Percentiles rank a stretch among this genome's conserved stretches.
Evolutionary conservation across 2,888 invertebrate genomes (phyloP).

Genomic region (Hydrotaea cyrtoneurina): DNA sequence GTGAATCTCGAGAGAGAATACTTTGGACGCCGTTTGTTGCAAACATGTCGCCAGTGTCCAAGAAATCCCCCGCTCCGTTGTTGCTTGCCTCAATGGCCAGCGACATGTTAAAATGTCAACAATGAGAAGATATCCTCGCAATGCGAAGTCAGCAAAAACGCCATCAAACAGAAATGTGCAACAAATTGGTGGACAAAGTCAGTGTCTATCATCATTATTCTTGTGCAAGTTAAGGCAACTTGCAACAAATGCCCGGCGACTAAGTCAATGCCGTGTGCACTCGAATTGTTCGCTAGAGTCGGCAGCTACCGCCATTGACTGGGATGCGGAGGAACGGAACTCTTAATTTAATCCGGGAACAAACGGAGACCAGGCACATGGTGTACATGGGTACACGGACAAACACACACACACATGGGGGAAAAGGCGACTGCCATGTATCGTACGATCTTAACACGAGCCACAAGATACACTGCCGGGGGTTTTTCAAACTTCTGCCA

Average conservation of each 20-base stretch:
- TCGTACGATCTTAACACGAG: constrained; percentile 69
- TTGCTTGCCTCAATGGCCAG: background rate
- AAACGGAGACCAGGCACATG: background rate
- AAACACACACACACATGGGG: background rate
- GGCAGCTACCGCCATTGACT: constrained; percentile 17
- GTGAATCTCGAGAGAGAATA: constrained; percentile 32
- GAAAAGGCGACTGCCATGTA: constrained; percentile 41
- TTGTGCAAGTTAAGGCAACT: constrained; percentile 52
- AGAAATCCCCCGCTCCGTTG: background rate
- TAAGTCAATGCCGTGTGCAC: constrained; percentile 15
- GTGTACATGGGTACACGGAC: background rate
- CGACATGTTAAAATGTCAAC: constrained; percentile 63
- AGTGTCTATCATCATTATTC: constrained; percentile 63
- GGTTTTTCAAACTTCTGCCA: constrained; percentile 49
- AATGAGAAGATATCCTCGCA: constrained; percentile 60
- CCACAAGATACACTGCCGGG: constrained; percentile 62
- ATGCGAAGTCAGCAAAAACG: constrained; percentile 22
- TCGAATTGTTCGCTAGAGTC: constrained; percentile 8
- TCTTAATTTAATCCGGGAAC: constrained; percentile 57
- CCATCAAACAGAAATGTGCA: constrained; percentile 57
- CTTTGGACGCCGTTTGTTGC: constrained; percentile 45
- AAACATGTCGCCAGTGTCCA: constrained; percentile 55
- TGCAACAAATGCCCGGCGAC: constrained; percentile 6
- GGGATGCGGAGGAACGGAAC: constrained; percentile 48
- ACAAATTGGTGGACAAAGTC: constrained; percentile 62